Evolutionary conservation across 2,888 invertebrate species (phyloP), one percentile per base, ranked within the genome.

Genomic region (Eurytoma californica): DNA sequence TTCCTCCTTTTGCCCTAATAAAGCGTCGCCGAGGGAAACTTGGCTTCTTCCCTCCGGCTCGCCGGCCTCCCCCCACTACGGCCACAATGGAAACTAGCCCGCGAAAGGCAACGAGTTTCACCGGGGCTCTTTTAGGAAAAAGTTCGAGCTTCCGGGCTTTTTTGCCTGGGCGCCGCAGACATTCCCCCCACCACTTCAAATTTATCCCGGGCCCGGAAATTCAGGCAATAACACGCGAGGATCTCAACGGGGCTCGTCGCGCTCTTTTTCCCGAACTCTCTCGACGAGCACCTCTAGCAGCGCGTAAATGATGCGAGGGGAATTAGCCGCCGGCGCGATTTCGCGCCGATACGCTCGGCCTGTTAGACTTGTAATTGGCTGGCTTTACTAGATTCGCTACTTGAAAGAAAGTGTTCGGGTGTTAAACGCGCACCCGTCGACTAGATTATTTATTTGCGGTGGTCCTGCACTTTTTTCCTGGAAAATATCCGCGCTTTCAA

Each of bases 201-300:
- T 4, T 30, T 57, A 65, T 47, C 73, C 16, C n/a, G 7, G 28
- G 60, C 67, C 63, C 67, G 74, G 74, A 67, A 67, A 68, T 75
- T 75, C 68, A 20, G 61, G 51, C 53, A 60, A 61, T 61, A 58
- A 66, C 51, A 5, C 20, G 61, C 24, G 39, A 58, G 69, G 69
- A 69, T 69, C 47, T 69, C 69, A 47, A 58, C 16, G n/a, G 24
- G 24, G 24, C 24, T 24, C 24, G 4, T 2, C 14, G 53, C 16
- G 16, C n/a, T 14, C 24, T n/a, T 53, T 53, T 53, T n/a, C n/a
- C 53, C n/a, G 14, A 53, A 53, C 53, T 53, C 53, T 53, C n/a
- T 3, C 53, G 53, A n/a, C 53, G 13, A n/a, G n/a, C n/a, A n/a
- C n/a, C n/a, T 53, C 12, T 14, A n/a, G 53, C 14, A 53, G n/a